Evolutionary conservation across 1,140 invertebrate genomes (phyloP), one percentile per base, ranked within the genome.

Genomic region (Conus ventricosus): DNA sequence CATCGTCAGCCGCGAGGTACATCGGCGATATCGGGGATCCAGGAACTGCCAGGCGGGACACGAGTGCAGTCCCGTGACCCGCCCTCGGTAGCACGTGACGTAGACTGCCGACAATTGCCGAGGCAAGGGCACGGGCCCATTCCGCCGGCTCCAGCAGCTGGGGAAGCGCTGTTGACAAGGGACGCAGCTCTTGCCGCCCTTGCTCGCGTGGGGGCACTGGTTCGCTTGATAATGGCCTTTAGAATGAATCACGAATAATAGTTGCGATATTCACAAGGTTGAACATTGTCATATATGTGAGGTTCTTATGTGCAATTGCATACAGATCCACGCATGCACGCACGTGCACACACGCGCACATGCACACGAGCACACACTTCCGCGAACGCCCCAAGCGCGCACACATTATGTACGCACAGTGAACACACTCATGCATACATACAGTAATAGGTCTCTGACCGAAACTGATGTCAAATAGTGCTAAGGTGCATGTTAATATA

Each of bases 41-140:
- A 87, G 54, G 54, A 88, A 86, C 63, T 88, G 87, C 8, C 89
- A 84, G 39, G 57, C 15, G 0, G 84, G 87, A 53, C 89, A 90
- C 11, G 20, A 13, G 51, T 76, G 78, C 8, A 83, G 83, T 2
- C 82, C 86, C 11, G 71, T 27, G 17, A 83, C 87, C 11, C 84
- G 83, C 4, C 78, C 60, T 8, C n/a, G 13, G 13, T 17, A n/a
- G 53, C 89, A 90, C 20, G 39, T 39, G 55, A 88, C 15, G 55
- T 60, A 53, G 25, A 53, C 57, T 25, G 78, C 10, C 20, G 76
- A 76, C 84, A 86, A 51, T 15, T 78, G 39, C 60, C 75, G 53
- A 13, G 83, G 17, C 39, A 15, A 23, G 83, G 83, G 17, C 39
- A 6, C 10, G 71, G 76, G 15, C 87, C 85, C 39, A 3, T 39